Percentiles rank a stretch among this genome's conserved stretches.
These are phyloP conservation scores for Ormyrus nitidulus DNA, from an alignment of 2,888 invertebrate species.

Conservation along the genomic window DNA sequence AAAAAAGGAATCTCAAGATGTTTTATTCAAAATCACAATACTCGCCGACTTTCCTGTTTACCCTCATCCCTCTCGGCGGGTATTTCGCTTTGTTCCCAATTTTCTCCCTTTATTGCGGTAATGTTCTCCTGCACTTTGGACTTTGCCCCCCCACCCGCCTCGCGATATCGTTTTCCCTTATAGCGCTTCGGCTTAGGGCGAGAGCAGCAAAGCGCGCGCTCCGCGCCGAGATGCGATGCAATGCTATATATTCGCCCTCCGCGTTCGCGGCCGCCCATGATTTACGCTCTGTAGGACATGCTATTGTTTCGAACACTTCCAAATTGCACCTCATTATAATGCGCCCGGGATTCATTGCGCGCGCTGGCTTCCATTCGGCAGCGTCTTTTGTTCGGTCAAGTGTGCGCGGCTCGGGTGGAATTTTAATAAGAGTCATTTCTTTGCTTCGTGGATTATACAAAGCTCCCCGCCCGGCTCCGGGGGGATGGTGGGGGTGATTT, in stretches of 20 bases:
- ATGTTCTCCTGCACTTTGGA: not conserved
- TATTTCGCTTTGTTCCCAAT: not conserved
- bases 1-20: not conserved
- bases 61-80: not conserved
- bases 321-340: too few species aligned
- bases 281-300: not conserved
- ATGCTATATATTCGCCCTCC: not conserved
- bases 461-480: too few species aligned
- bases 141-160: not conserved
- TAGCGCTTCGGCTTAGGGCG: not conserved
- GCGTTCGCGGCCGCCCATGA: not conserved
- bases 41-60: not conserved
- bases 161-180: conserved; percentile 23
- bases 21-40: not conserved
- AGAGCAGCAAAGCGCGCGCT: not conserved
- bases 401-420: too few species aligned
- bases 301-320: not conserved
- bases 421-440: too few species aligned
- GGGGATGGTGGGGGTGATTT: too few species aligned
- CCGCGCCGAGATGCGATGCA: not conserved
- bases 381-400: too few species aligned
- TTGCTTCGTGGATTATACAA: too few species aligned
- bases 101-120: conserved; percentile 5
- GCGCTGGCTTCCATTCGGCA: too few species aligned
- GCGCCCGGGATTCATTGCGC: too few species aligned